Base-by-base conservation (phyloP, 2,113 vertebrate species). In the Fregata magnificens region DNA sequence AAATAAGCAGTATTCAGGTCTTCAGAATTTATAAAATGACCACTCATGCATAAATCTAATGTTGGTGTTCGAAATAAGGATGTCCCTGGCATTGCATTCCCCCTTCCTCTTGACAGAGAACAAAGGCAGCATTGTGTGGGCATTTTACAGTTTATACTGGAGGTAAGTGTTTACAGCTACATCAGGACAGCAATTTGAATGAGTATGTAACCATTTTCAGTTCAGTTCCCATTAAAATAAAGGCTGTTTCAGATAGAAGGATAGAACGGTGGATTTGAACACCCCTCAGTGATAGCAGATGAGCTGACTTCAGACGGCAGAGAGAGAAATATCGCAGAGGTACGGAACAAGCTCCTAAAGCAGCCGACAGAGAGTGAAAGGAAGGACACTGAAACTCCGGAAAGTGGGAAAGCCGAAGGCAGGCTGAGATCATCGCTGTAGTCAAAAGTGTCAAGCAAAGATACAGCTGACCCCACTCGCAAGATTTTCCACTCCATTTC, bases 381-480 rank as follows among this genome's bases (percentile, higher is more conserved):
- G 91, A 91, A 93, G 84, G 89, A 93, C 78, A 77, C 10, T 2
- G 11, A 82, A 20, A 70, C 78, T 89, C 65, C 0, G 10, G 69
- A 38, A 96, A 89, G 94, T 89, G 94, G 89, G 66, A 95, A 95
- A 96, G 91, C 94, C 21, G 2, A 87, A 95, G 89, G 95, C 96
- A 93, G 94, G 20, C 89, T 91, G 91, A 83, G 74, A 93, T 90
- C 86, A 82, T 29, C 8, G 2, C 84, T 34, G 38, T 2, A 97
- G 58, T 76, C 86, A 85, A 8, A 91, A 94, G 84, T 73, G 71
- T 95, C 93, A 88, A 50, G 79, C 66, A 59, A 49, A 89, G 84
- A 82, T 49, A 50, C 62, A 95, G 93, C 84, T 96, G 83, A 96
- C 81, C 81, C 89, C 91, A 77, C 94, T 87, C 3, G 10, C 82